Conservation (phyloP, 1,140 invertebrate species). For the Drosophila nigromelanica region DNA sequence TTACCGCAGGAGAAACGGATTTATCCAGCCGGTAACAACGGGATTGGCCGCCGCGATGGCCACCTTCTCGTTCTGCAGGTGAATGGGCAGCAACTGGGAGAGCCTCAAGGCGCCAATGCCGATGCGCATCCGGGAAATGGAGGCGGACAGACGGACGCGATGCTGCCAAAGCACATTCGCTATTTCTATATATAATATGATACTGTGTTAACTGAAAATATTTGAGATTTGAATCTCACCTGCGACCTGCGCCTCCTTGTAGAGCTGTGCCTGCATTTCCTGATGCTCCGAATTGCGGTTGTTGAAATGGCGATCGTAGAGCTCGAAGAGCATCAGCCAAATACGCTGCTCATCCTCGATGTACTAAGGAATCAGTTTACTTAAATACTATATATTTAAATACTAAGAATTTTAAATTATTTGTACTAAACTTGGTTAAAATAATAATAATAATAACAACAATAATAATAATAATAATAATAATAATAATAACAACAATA, state of each 20-base stretch:
- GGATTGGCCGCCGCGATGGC: constrained; percentile 86
- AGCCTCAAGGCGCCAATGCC: constrained; percentile 88
- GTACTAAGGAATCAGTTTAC: constrained; percentile 30
- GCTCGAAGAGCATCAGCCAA: constrained; percentile 87
- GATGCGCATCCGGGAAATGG: constrained; percentile 89
- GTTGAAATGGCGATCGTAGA: constrained; percentile 86
- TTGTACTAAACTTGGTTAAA: too few relatives aligned
- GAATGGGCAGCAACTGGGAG: constrained; percentile 88
- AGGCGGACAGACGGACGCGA: constrained; percentile 88
- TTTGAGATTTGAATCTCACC: constrained; percentile 39
- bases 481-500: too few relatives aligned
- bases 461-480: too few relatives aligned
- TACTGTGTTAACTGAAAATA: not conserved
- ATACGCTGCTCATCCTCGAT: constrained; percentile 84
- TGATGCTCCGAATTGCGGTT: constrained; percentile 81
- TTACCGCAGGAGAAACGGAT: constrained; percentile 88
- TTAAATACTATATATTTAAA: too few relatives aligned
- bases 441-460: too few relatives aligned
- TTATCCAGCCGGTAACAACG: constrained; percentile 90
- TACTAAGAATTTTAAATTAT: too few relatives aligned
- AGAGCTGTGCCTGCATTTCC: constrained; percentile 79
- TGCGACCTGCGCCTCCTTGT: constrained; percentile 84
- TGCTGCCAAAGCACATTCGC: constrained; percentile 87
- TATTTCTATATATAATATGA: constrained; percentile 66
- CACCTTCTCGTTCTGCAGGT: constrained; percentile 88